Conservation (phyloP, 2,113 vertebrate species). For the Bufo gargarizans region DNA sequence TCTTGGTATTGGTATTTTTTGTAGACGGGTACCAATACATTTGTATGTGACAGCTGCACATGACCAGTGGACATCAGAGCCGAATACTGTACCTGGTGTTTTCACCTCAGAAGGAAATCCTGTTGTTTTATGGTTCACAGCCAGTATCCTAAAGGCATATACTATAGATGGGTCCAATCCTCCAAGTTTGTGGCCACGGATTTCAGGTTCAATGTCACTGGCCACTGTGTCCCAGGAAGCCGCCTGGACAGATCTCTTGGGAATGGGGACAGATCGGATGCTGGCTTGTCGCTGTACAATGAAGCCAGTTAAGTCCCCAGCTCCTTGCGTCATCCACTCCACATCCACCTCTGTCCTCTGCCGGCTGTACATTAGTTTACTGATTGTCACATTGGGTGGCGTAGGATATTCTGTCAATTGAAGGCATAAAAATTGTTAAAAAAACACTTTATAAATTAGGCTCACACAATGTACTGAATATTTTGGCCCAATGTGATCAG, state of each 20-base stretch:
- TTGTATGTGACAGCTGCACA: neutral
- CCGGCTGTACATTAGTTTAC: constrained; percentile 75
- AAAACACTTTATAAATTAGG: neutral
- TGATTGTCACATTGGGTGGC: constrained; percentile 86
- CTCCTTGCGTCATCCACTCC: constrained; percentile 76
- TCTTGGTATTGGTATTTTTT: neutral
- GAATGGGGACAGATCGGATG: constrained; percentile 51
- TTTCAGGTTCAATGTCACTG: constrained; percentile 74
- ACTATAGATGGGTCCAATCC: constrained; percentile 77
- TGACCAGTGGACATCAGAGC: neutral
- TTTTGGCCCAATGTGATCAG: too few relatives aligned
- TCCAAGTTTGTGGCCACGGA: constrained; percentile 72
- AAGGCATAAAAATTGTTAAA: neutral
- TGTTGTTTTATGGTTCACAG: constrained; percentile 83
- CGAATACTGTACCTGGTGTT: constrained; percentile 83
- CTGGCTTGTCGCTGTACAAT: constrained; percentile 76
- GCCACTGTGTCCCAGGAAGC: constrained; percentile 76
- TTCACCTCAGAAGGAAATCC: constrained; percentile 84
- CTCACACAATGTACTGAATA: neutral
- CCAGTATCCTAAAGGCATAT: constrained; percentile 83
- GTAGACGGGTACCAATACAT: neutral
- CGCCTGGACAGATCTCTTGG: constrained; percentile 13
- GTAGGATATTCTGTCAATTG: constrained; percentile 77
- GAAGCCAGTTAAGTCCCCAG: constrained; percentile 80
- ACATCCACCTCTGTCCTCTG: constrained; percentile 82